phyloP scores from a whole-genome alignment of 2,888 invertebrate genomes.

The Leptinotarsa peninsularis region DNA sequence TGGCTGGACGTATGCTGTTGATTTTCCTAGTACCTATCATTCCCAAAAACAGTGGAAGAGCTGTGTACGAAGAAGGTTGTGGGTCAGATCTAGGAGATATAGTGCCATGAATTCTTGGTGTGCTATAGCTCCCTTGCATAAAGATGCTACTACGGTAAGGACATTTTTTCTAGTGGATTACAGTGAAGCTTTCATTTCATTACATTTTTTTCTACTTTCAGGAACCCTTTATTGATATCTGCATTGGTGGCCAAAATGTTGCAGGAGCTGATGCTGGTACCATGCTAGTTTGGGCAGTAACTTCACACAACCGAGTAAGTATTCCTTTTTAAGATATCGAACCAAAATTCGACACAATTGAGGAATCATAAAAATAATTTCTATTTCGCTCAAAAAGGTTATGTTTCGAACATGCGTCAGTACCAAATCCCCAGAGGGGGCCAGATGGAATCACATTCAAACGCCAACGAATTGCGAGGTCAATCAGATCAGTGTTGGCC shows the following conservation, averaged over 20 bases:
- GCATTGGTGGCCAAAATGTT: constrained; percentile 86
- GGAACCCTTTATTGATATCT: constrained; percentile 93
- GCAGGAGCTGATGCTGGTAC: constrained; percentile 82
- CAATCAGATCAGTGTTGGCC: constrained; percentile 86
- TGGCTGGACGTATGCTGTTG: constrained; percentile 94
- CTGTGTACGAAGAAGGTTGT: constrained; percentile 88
- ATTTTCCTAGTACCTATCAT: constrained; percentile 87
- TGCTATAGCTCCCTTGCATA: constrained; percentile 88
- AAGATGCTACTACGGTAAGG: constrained; percentile 82
- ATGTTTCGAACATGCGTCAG: constrained; percentile 88
- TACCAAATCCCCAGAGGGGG: constrained; percentile 86
- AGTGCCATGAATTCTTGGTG: constrained; percentile 94
- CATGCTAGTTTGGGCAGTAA: constrained; percentile 92
- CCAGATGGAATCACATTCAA: constrained; percentile 84
- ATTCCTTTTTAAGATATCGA: not conserved
- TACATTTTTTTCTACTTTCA: constrained; percentile 60
- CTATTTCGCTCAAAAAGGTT: constrained; percentile 67
- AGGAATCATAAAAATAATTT: not conserved
- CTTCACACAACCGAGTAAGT: constrained; percentile 85
- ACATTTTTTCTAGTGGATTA: not conserved
- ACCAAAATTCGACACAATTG: not conserved
- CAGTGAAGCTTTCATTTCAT: not conserved
- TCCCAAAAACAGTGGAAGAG: constrained; percentile 89
- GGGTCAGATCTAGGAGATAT: constrained; percentile 89
- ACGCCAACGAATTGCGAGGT: constrained; percentile 85